Evolutionary conservation across 2,797 vertebrate species (phyloP).

Genomic region (Lutjanus argentimaculatus): DNA sequence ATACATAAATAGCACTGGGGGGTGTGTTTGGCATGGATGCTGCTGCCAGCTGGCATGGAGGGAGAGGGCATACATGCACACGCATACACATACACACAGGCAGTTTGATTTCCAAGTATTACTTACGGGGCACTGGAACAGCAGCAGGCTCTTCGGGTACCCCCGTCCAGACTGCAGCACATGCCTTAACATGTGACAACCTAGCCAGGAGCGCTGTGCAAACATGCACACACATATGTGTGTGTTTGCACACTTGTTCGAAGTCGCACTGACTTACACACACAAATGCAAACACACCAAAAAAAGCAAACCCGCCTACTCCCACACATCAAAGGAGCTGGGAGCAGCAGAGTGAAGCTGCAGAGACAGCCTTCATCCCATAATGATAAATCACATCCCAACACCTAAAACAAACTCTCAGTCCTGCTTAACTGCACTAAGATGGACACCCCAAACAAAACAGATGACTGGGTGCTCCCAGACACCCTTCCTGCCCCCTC

Average conservation of each 20-base stretch:
- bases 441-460: slow-evolving; percentile 48
- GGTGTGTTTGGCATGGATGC: slow-evolving; percentile 39
- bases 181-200: slow-evolving; percentile 68
- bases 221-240: slow-evolving; percentile 6
- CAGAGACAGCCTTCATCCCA: slow-evolving; percentile 52
- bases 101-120: slow-evolving; percentile 58
- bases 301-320: slow-evolving; percentile 36
- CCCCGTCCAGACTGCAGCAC: slow-evolving; percentile 56
- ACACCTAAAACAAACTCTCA: slow-evolving; percentile 49
- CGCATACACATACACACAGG: slow-evolving; percentile 34
- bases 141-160: slow-evolving; percentile 56
- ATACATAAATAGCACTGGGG: slow-evolving; percentile 69
- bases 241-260: slow-evolving; percentile 12
- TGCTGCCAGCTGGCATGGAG: slow-evolving; percentile 59
- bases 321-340: slow-evolving; percentile 59
- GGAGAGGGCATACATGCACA: background rate
- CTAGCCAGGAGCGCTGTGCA: slow-evolving; percentile 25
- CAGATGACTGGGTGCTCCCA: slow-evolving; percentile 4
- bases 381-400: slow-evolving; percentile 62
- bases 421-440: slow-evolving; percentile 17
- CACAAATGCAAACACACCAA: slow-evolving; percentile 48
- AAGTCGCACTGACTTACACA: background rate
- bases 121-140: slow-evolving; percentile 69
- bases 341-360: slow-evolving; percentile 42
- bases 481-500: background rate